These are phyloP conservation scores for Macaria liturata DNA, from an alignment of 2,888 invertebrate species.

Conservation along the genomic window DNA sequence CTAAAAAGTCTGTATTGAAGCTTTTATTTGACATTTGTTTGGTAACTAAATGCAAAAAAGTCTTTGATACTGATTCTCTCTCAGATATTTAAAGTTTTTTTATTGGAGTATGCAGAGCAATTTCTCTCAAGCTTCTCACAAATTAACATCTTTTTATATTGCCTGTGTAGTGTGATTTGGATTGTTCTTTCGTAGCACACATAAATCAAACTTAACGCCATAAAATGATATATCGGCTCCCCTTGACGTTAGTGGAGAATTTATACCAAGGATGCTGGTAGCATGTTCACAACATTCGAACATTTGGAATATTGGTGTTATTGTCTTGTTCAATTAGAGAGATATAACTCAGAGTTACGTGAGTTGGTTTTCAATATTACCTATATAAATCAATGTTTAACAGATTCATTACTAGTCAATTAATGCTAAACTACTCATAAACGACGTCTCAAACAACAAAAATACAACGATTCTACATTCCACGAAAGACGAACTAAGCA, in stretches of 20 bases:
- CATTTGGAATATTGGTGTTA: constrained; percentile 1
- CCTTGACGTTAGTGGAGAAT: constrained; percentile 47
- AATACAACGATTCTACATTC: neutral
- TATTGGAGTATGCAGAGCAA: neutral
- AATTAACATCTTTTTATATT: constrained; percentile 34
- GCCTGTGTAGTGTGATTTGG: constrained; percentile 49
- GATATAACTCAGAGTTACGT: too few species aligned
- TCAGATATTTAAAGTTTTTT: too few species aligned
- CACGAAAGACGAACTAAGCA: neutral
- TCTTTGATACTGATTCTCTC: too few species aligned
- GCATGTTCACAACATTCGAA: constrained; percentile 27
- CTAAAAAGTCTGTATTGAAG: too few species aligned
- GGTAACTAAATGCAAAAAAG: too few species aligned
- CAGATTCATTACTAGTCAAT: too few species aligned
- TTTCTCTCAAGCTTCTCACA: constrained; percentile 16
- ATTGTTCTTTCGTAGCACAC: constrained; percentile 57
- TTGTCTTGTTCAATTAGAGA: neutral
- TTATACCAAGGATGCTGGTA: constrained; percentile 31
- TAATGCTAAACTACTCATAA: too few species aligned
- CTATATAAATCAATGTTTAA: too few species aligned
- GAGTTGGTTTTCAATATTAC: too few species aligned
- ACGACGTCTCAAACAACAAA: too few species aligned
- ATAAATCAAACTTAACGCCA: constrained; percentile 68
- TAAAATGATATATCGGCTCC: constrained; percentile 64
- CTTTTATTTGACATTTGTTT: neutral